Evolutionary conservation across 2,888 invertebrate species (phyloP), one percentile per base, ranked within the genome.

Genomic region (Sphaeridia pumilis): DNA sequence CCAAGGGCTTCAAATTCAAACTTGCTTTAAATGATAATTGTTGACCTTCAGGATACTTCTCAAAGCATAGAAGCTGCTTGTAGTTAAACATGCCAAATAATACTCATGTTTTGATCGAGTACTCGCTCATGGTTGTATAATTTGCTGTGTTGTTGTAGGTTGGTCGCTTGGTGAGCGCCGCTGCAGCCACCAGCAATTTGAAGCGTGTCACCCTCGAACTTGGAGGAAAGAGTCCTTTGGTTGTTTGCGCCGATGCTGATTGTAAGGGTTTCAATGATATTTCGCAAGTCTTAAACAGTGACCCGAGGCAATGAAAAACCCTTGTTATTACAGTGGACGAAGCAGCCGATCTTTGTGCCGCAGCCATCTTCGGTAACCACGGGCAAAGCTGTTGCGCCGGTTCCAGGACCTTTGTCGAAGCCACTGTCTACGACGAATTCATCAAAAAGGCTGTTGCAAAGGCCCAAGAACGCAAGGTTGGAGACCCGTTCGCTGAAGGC

Each of bases 211-310:
- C 84, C 2, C 72, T 93, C 51, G 92, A 92, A 69, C 74, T 92
- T 35, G 92, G 92, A 35, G 92, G 92, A 55, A 92, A 92, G 70
- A 87, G 86, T 68, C 89, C 92, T 0, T 72, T 88, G 20, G 84
- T 92, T 17, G 75, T 92, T 14, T 87, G 86, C 67, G 80, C 83
- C 58, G 88, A 88, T 72, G 83, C 78, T 42, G 78, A 87, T 69
- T 72, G 87, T 85, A 73, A 73, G 31, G 14, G n/a, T 31, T 14
- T 10, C 31, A 10, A 31, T 31, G 7, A 31, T 7, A 10, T 31
- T n/a, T n/a, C n/a, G n/a, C n/a, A n/a, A n/a, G n/a, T n/a, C n/a
- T n/a, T n/a, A n/a, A n/a, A n/a, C n/a, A 31, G 10, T 10, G 31
- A 10, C 14, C 14, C 14, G 7, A 10, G 14, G 14, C 14, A 10